Evolutionary conservation across 2,797 vertebrate genomes (phyloP), one percentile per base, ranked within the genome.

Genomic region (Sylvia borin): DNA sequence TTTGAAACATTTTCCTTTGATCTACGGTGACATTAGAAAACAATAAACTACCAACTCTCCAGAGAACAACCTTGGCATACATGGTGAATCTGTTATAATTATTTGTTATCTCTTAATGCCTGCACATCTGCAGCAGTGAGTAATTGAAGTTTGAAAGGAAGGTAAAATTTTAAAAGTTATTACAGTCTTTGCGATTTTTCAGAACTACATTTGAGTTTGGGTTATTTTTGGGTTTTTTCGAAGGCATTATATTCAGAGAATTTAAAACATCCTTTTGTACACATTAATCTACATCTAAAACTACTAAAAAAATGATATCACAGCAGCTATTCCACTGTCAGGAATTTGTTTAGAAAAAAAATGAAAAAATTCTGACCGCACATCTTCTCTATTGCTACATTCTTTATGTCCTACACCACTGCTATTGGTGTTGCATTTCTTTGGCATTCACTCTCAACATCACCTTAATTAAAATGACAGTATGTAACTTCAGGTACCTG

Each of bases 21-120:
- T 90, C 90, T 94, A 50, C 14, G 22, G 76, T 92, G 79, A 75
- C 58, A 51, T 78, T 75, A 86, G 73, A 66, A 90, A 95, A 79
- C n/a, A 85, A 71, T 55, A 94, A 90, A 79, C 43, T n/a, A 70
- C 42, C 54, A 48, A 51, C 36, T 48, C 94, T 90, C 82, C 25
- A 65, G 89, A 94, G 90, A 86, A 53, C 57, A 88, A 88, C 70
- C 55, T 88, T 86, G 92, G 89, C 79, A 57, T 78, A 88, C 58
- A 9, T 27, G 27, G 58, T 64, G 60, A 85, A 93, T 89, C 54
- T 58, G 29, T 91, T 96, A 66, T 61, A 92, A 88, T 92, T 87
- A 90, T 90, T 95, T 95, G 60, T 78, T 61, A 65, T 95, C 77
- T 94, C 47, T 91, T 94, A 94, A 94, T 93, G 85, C 60, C 82